Conservation (phyloP, 2,113 vertebrate genomes). For the Mola mola region DNA sequence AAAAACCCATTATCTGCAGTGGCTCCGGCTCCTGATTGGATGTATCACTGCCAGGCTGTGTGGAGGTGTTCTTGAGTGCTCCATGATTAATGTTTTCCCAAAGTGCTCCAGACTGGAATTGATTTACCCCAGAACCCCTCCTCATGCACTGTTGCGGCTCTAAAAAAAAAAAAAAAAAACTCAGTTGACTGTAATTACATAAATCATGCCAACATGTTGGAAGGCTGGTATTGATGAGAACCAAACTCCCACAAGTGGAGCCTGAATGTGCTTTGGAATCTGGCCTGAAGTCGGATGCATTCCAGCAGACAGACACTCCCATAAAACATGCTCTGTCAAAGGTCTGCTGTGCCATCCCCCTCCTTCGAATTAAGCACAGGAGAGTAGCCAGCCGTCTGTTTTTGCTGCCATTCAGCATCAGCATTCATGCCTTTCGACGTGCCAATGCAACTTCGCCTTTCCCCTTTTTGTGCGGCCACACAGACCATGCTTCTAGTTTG, state of each 20-base stretch:
- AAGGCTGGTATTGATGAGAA: conserved; percentile 20
- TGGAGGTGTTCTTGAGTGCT: conserved; percentile 41
- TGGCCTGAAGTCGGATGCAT: conserved; percentile 59
- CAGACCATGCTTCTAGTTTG: conserved; percentile 12
- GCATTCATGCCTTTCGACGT: conserved; percentile 31
- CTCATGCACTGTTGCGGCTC: not conserved
- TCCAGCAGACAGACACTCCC: conserved; percentile 70
- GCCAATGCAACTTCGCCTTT: conserved; percentile 42
- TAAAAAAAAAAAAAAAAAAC: not conserved
- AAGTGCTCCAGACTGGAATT: conserved; percentile 44
- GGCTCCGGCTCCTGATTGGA: conserved; percentile 43
- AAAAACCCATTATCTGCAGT: conserved; percentile 55
- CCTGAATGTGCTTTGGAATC: conserved; percentile 35
- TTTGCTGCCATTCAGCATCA: conserved; percentile 63
- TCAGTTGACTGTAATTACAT: not conserved
- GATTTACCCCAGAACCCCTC: conserved; percentile 17
- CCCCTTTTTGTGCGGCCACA: conserved; percentile 3
- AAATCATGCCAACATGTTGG: not conserved
- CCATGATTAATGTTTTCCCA: conserved; percentile 46
- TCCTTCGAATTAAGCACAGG: conserved; percentile 34
- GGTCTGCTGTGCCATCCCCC: conserved; percentile 48
- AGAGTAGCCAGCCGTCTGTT: conserved; percentile 42
- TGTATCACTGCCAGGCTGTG: conserved; percentile 35
- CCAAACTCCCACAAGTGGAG: conserved; percentile 43
- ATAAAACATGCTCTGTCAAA: conserved; percentile 67